phyloP scores from a whole-genome alignment of 2,888 invertebrate species.

The Cosmia pyralina region DNA sequence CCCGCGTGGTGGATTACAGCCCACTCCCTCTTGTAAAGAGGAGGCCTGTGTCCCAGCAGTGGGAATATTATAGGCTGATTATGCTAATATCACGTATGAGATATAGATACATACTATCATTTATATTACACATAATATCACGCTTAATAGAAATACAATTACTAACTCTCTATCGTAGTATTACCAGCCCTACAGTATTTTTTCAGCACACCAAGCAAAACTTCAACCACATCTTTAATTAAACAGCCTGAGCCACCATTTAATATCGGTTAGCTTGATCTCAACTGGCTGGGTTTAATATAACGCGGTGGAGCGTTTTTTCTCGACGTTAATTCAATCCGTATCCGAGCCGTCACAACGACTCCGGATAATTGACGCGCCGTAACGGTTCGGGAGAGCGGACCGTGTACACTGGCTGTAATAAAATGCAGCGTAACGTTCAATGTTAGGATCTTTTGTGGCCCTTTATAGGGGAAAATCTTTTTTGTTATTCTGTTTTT shows the following conservation, averaged over 20 bases:
- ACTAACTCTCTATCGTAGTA: too few species aligned
- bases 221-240: conserved; percentile 59
- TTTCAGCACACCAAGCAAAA: conserved; percentile 41
- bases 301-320: conserved; percentile 61
- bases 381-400: conserved; percentile 49
- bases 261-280: conserved; percentile 60
- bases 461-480: conserved; percentile 47
- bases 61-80: too few species aligned
- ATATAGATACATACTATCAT: too few species aligned
- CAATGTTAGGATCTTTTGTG: conserved; percentile 53
- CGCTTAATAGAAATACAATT: too few species aligned
- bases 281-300: conserved; percentile 60
- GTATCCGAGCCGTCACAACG: conserved; percentile 66
- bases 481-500: conserved; percentile 39
- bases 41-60: too few species aligned
- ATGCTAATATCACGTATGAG: too few species aligned
- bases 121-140: too few species aligned
- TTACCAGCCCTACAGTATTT: conserved; percentile 17
- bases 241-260: conserved; percentile 54
- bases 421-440: conserved; percentile 54
- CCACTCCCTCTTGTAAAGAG: too few species aligned
- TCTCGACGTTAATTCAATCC: conserved; percentile 69
- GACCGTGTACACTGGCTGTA: conserved; percentile 54
- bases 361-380: conserved; percentile 67
- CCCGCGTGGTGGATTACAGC: too few species aligned